Percentiles rank a stretch among this genome's conserved stretches.
Evolutionary conservation across 2,113 vertebrate species (phyloP).

Genomic region (Nothobranchius furzeri): DNA sequence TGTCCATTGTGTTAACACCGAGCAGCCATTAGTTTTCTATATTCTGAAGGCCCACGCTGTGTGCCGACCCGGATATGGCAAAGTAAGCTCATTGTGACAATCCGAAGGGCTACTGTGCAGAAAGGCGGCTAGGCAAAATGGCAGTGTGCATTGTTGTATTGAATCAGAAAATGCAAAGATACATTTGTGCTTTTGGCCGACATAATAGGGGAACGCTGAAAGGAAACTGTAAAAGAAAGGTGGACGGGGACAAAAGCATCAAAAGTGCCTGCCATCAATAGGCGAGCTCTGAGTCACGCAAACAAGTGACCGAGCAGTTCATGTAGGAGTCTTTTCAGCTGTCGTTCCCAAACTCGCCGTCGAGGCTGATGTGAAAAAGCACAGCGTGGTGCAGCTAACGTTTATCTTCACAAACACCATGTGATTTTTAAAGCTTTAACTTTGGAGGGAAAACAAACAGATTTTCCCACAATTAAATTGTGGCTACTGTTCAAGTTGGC

Average conservation of each 20-base stretch:
- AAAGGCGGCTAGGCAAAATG: constrained; percentile 54
- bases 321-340: constrained; percentile 14
- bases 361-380: constrained; percentile 14
- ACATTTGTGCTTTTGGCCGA: constrained; percentile 68
- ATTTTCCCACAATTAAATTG: constrained; percentile 37
- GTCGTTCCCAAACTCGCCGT: constrained; percentile 30
- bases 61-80: constrained; percentile 67
- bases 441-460: constrained; percentile 26
- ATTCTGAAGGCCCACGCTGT: constrained; percentile 70
- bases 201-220: constrained; percentile 63
- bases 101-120: constrained; percentile 62
- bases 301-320: constrained; percentile 40
- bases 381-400: constrained; percentile 4
- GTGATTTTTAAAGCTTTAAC: constrained; percentile 27
- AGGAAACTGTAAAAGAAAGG: constrained; percentile 74
- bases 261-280: constrained; percentile 57
- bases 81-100: constrained; percentile 70
- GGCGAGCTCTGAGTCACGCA: constrained; percentile 58
- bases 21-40: constrained; percentile 71
- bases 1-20: constrained; percentile 74
- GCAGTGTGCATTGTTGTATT: constrained; percentile 69
- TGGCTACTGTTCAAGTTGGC: constrained; percentile 34
- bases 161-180: constrained; percentile 72
- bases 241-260: constrained; percentile 61
- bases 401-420: constrained; percentile 16